Evolutionary conservation across 2,888 invertebrate genomes (phyloP).

Genomic region (Spisula solida): DNA sequence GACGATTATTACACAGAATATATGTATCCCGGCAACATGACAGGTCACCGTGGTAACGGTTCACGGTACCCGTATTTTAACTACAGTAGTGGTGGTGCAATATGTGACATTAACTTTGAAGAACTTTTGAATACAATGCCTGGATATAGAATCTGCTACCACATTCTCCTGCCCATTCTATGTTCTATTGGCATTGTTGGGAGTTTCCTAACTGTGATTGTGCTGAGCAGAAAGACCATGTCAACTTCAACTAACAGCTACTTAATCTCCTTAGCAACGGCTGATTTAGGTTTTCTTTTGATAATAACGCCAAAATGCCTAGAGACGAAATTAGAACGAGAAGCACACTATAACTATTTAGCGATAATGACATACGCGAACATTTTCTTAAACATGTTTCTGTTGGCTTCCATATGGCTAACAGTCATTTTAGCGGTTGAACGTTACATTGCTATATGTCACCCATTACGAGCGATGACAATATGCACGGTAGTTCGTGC

Average conservation of each 20-base stretch:
- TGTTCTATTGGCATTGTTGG: constrained; percentile 84
- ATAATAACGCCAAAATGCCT: constrained; percentile 74
- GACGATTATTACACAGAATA: background rate
- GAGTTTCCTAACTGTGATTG: constrained; percentile 84
- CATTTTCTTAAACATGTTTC: constrained; percentile 76
- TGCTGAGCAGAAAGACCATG: constrained; percentile 86
- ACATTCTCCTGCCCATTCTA: constrained; percentile 78
- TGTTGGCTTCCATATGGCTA: constrained; percentile 84
- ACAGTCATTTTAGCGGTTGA: constrained; percentile 86
- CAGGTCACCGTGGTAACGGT: background rate
- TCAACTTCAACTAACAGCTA: constrained; percentile 86
- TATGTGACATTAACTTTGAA: constrained; percentile 22
- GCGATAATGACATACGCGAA: constrained; percentile 76
- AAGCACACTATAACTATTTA: constrained; percentile 65
- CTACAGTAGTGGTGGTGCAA: background rate
- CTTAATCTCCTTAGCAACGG: constrained; percentile 83
- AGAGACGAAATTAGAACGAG: constrained; percentile 54
- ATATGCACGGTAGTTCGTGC: constrained; percentile 83
- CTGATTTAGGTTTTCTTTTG: constrained; percentile 84
- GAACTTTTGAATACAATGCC: constrained; percentile 20
- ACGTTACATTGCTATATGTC: constrained; percentile 86
- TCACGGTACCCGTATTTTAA: background rate
- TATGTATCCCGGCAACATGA: background rate
- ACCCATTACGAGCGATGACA: constrained; percentile 82
- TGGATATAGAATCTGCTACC: constrained; percentile 54